Base-by-base conservation (phyloP, 2,888 invertebrate species). In the Crossocerus cetratus region DNA sequence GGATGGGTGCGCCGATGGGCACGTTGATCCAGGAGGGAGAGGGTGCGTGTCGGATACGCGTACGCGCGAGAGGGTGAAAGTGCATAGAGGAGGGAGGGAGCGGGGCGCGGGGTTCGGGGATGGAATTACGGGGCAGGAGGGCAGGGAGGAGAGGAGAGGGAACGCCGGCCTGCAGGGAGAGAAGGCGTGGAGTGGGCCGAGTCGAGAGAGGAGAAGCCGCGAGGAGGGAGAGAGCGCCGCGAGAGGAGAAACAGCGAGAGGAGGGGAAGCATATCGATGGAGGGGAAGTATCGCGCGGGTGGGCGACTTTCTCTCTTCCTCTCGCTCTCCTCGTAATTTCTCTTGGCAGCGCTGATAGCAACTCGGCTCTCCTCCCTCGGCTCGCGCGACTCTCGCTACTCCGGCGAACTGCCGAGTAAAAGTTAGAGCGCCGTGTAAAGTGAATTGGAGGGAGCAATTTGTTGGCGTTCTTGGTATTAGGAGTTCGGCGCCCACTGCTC, bases 201-300 rank as follows among this genome's bases (percentile, higher is more conserved):
- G 43, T 45, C 13, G 53, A 45, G 16, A 45, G n/a, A 21, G 49
- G 61, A n/a, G 32, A 14, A 23, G 14, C 4, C 58, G 23, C 53
- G 45, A 73, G 59, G 53, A 57, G 65, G 62, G 43, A 32, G 16
- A 21, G 14, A 20, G 32, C 45, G 55, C 23, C 20, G 21, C 44
- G 53, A 18, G n/a, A 18, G 32, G 22, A 5, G 54, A 21, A 16
- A 20, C 8, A 65, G 53, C 56, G 32, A 77, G 79, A 74, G 69
- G 59, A 63, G 72, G 75, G 75, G 68, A 75, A 72, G 70, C 32
- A 32, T 62, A 59, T 57, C 0, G 32, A 5, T n/a, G n/a, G 5
- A 32, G 32, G 11, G 32, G 32, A 32, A 32, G 32, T 32, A 32
- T 8, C 8, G 32, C 32, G 32, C 11, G 32, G 32, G 32, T 32